Evolutionary conservation across 2,797 vertebrate species (phyloP).

Genomic region (Brachymystax lenok): DNA sequence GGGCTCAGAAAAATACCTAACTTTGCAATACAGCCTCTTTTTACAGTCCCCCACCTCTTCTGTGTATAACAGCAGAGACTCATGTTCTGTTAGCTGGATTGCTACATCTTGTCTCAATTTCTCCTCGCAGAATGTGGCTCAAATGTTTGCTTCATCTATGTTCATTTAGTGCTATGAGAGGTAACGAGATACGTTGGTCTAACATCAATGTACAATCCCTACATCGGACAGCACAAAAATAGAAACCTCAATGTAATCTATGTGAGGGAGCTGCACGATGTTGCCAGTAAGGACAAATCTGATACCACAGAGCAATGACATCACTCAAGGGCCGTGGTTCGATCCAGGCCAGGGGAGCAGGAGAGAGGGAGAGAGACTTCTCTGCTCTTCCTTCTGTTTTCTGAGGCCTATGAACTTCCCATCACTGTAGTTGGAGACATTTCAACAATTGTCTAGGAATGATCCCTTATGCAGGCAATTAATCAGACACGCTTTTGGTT

Average conservation of each 20-base stretch:
- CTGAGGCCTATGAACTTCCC: not conserved
- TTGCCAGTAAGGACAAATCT: not conserved
- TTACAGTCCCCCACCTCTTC: conserved; percentile 20
- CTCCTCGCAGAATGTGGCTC: not conserved
- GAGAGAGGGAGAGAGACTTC: not conserved
- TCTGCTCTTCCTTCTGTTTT: not conserved
- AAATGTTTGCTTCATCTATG: not conserved
- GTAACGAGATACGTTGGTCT: not conserved
- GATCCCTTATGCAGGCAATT: not conserved
- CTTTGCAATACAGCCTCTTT: conserved; percentile 1
- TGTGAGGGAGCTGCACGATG: not conserved
- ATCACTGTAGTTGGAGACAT: not conserved
- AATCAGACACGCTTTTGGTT: not conserved
- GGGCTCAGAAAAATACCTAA: conserved; percentile 4
- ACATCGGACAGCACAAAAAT: not conserved
- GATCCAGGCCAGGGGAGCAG: not conserved
- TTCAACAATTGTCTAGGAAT: not conserved
- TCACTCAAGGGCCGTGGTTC: not conserved
- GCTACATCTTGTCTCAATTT: not conserved
- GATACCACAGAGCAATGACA: not conserved
- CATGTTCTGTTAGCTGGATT: not conserved
- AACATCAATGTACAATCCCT: not conserved
- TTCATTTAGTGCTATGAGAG: not conserved
- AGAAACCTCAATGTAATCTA: not conserved
- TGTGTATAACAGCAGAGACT: not conserved